These are phyloP conservation scores for Magallana nippona DNA, from an alignment of 2,888 invertebrate genomes.

Conservation along the genomic window DNA sequence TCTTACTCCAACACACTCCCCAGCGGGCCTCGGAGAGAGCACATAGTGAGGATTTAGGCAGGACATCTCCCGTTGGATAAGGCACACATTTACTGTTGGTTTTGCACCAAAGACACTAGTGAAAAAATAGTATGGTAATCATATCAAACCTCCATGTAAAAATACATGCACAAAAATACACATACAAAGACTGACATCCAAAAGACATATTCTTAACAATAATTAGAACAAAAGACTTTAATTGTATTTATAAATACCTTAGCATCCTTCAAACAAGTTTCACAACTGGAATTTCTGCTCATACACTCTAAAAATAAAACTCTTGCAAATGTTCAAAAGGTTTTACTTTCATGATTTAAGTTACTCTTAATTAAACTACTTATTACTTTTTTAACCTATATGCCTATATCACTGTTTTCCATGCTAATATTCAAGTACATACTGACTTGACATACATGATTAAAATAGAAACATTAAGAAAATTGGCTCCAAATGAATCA, in stretches of 20 bases:
- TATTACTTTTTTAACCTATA: too few species aligned
- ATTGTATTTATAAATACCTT: constrained; percentile 43
- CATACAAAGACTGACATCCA: neutral
- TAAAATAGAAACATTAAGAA: too few species aligned
- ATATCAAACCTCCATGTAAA: neutral
- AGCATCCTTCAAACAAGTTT: constrained; percentile 52
- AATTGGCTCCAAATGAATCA: too few species aligned
- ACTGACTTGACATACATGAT: too few species aligned
- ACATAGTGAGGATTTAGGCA: constrained; percentile 61
- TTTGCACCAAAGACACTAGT: constrained; percentile 74
- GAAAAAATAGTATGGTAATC: constrained; percentile 45
- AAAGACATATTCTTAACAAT: too few species aligned
- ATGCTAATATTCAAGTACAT: too few species aligned
- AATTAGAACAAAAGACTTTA: too few species aligned
- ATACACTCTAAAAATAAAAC: constrained; percentile 52
- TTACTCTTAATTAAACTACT: too few species aligned
- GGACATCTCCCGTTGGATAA: constrained; percentile 67
- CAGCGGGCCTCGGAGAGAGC: constrained; percentile 69
- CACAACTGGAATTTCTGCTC: constrained; percentile 49
- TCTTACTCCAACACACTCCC: constrained; percentile 72
- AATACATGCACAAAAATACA: neutral
- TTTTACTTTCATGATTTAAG: too few species aligned
- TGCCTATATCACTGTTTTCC: too few species aligned
- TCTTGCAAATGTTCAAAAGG: too few species aligned
- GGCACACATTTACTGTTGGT: constrained; percentile 60